A percentile compares a stretch with the other conserved stretches of the same genome.
phyloP scores from a whole-genome alignment of 2,797 vertebrate genomes.

The Neostethus bicornis region DNA sequence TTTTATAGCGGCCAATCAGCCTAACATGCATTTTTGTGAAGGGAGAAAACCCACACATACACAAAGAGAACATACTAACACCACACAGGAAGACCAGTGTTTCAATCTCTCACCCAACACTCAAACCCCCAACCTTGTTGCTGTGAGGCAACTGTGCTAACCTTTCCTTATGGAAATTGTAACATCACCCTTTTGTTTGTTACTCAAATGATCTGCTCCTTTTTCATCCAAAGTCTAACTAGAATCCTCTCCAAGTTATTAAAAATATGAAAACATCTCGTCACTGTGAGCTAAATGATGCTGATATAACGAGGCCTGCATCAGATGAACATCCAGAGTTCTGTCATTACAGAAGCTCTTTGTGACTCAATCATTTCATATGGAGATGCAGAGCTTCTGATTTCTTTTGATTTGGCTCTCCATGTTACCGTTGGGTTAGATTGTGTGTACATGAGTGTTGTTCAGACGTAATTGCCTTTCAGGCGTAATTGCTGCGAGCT shows the following conservation, averaged over 20 bases:
- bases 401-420: slow-evolving; percentile 79
- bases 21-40: too few relatives aligned
- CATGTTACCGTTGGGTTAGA: slow-evolving; percentile 56
- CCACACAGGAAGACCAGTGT: too few relatives aligned
- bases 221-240: slow-evolving; percentile 4
- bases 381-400: slow-evolving; percentile 73
- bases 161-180: too few relatives aligned
- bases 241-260: neutral
- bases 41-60: too few relatives aligned
- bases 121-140: too few relatives aligned
- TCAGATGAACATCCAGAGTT: slow-evolving; percentile 60
- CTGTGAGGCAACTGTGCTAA: too few relatives aligned
- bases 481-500: slow-evolving; percentile 71
- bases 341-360: slow-evolving; percentile 65
- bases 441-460: slow-evolving; percentile 62
- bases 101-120: too few relatives aligned
- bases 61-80: too few relatives aligned
- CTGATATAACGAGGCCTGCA: slow-evolving; percentile 30
- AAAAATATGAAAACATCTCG: slow-evolving; percentile 2
- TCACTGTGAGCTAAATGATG: slow-evolving; percentile 16
- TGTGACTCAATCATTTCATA: slow-evolving; percentile 78
- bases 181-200: neutral
- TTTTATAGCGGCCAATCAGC: too few relatives aligned
- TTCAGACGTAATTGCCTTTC: slow-evolving; percentile 81
- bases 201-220: neutral